Conservation (phyloP, 2,113 vertebrate species). For the Campylomormyrus numenius region DNA sequence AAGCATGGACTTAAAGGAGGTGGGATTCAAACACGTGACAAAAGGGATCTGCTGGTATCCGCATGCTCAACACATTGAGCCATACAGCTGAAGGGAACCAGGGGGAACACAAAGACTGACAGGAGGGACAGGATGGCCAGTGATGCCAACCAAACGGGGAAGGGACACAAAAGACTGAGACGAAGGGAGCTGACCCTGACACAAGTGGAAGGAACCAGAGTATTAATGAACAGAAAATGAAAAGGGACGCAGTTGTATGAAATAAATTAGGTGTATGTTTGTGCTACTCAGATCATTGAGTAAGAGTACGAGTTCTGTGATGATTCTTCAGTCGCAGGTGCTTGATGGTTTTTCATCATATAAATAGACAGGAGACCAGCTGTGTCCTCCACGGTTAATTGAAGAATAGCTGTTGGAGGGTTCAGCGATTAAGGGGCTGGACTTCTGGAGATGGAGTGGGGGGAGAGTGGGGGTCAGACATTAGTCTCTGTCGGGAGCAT, state of each 20-base stretch:
- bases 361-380: not conserved
- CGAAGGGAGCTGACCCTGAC: no score
- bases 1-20: no score
- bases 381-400: not conserved
- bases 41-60: no score
- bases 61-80: no score
- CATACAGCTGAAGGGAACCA: no score
- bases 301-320: not conserved
- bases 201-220: not conserved
- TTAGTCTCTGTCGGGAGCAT: not conserved
- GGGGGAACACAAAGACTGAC: no score
- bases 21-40: no score
- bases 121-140: no score
- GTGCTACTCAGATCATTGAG: not conserved
- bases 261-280: not conserved
- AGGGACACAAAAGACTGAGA: no score
- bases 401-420: not conserved
- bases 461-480: not conserved
- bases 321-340: not conserved
- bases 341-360: not conserved
- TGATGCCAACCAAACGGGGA: no score
- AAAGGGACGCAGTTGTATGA: not conserved
- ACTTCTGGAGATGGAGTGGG: not conserved
- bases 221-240: not conserved
- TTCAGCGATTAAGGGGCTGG: not conserved